Base-by-base conservation (phyloP, 1,140 invertebrate genomes). In the Drosophila kurseongensis region DNA sequence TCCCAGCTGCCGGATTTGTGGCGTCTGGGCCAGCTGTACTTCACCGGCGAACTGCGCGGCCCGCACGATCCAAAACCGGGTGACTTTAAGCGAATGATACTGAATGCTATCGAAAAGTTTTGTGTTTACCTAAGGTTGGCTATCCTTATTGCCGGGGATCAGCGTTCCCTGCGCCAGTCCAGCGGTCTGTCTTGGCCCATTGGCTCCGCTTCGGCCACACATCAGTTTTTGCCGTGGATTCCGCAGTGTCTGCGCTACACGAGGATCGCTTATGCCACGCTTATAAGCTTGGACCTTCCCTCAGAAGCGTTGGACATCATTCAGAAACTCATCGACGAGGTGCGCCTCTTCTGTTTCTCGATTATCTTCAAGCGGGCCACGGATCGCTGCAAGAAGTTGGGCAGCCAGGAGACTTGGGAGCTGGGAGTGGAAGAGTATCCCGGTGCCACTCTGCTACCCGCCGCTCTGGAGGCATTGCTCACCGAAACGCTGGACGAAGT, bases 1-100 rank as follows among this genome's bases (percentile, higher is more conserved):
- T 91, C 90, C 29, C 91, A 92, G 52, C 45, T 93, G 51, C 97
- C 97, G 1, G 96, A 98, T 92, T 93, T 98, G 9, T 98, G 97
- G 97, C 96, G 96, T 92, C 93, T 98, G 3, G 97, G 97, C 4
- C 97, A 98, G 90, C 95, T 96, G 54, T 98, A 98, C 93, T 97
- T 98, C 88, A 96, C 95, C 12, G 97, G 96, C 3, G 97, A 98
- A 82, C 91, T 98, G 10, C 94, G 96, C 74, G 94, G 95, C 1
- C 94, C 95, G 61, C 94, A 96, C 44, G 95, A 97, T 90, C 93
- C 94, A 2, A 94, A 94, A 38, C 92, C 92, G 0, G 92, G 91
- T 0, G 91, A 92, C 36, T 92, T 92, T n/a, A 96, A 96, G 74
- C 77, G 90, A 4, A 93, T 96, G 94, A 94, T 97, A 27, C 91